Percentiles rank a stretch among this genome's conserved stretches.
phyloP scores from a whole-genome alignment of 2,888 invertebrate genomes.

The Cephus pygmeus region DNA sequence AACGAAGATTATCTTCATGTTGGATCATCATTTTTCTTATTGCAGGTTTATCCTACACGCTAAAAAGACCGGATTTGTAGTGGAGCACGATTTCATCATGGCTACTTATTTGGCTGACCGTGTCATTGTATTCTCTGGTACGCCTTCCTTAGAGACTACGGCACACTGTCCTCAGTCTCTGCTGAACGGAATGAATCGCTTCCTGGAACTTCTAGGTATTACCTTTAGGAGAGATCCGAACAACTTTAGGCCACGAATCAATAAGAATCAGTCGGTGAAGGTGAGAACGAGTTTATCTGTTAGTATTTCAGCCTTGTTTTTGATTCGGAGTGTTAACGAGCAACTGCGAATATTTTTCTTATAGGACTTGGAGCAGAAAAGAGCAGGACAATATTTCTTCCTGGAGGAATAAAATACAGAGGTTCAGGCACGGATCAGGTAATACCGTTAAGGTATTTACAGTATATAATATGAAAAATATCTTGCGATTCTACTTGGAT shows the following conservation, averaged over 20 bases:
- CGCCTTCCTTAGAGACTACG: slow-evolving; percentile 87
- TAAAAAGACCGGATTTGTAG: slow-evolving; percentile 99
- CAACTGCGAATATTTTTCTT: slow-evolving; percentile 47
- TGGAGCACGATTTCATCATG: slow-evolving; percentile 99
- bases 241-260: slow-evolving; percentile 98
- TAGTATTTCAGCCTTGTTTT: neutral
- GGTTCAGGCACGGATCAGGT: neutral
- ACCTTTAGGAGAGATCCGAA: slow-evolving; percentile 99
- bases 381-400: slow-evolving; percentile 98
- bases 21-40: slow-evolving; percentile 21
- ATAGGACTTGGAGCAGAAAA: slow-evolving; percentile 96
- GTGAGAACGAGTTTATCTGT: slow-evolving; percentile 62
- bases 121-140: slow-evolving; percentile 98
- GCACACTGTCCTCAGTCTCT: slow-evolving; percentile 94
- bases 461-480: neutral
- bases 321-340: neutral
- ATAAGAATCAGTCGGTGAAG: slow-evolving; percentile 96
- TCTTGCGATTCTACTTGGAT: neutral
- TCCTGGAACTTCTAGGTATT: slow-evolving; percentile 94
- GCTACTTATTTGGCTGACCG: slow-evolving; percentile 98
- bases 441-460: neutral
- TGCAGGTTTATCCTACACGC: slow-evolving; percentile 94
- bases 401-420: slow-evolving; percentile 83
- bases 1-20: neutral
- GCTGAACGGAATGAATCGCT: slow-evolving; percentile 97